These are phyloP conservation scores for Lophotis ruficrista DNA, from an alignment of 2,113 vertebrate genomes.

Conservation along the genomic window DNA sequence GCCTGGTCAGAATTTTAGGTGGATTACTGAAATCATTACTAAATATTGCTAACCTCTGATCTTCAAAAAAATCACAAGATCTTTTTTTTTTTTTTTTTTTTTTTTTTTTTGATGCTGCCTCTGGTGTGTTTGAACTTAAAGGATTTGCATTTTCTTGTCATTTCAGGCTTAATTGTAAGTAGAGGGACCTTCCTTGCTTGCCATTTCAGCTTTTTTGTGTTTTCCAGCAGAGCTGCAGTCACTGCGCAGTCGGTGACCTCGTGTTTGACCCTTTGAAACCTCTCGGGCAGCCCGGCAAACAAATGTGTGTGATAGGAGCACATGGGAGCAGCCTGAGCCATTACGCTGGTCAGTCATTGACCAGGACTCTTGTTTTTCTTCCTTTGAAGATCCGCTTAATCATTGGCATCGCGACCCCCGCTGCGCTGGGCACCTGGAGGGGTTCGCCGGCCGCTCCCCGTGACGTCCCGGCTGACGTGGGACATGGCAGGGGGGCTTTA, in stretches of 20 bases:
- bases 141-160: neutral
- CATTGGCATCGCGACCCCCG: neutral
- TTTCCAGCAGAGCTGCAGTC: neutral
- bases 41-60: neutral
- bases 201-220: neutral
- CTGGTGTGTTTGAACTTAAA: neutral
- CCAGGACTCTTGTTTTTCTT: constrained; percentile 48
- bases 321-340: constrained; percentile 30
- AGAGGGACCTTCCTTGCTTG: neutral
- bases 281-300: constrained; percentile 53
- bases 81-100: too few species aligned
- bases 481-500: neutral
- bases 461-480: accelerated
- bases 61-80: neutral
- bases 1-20: neutral
- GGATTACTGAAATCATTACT: neutral
- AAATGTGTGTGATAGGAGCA: constrained; percentile 49
- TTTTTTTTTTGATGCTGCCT: neutral
- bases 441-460: neutral
- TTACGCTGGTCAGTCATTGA: constrained; percentile 58
- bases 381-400: constrained; percentile 49
- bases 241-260: neutral
- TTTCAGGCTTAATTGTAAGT: neutral
- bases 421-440: neutral
- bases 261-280: constrained; percentile 17